Percentiles rank a stretch among this genome's conserved stretches.
Conservation (phyloP, 2,888 invertebrate species). For the Stenotaenia linearis region DNA sequence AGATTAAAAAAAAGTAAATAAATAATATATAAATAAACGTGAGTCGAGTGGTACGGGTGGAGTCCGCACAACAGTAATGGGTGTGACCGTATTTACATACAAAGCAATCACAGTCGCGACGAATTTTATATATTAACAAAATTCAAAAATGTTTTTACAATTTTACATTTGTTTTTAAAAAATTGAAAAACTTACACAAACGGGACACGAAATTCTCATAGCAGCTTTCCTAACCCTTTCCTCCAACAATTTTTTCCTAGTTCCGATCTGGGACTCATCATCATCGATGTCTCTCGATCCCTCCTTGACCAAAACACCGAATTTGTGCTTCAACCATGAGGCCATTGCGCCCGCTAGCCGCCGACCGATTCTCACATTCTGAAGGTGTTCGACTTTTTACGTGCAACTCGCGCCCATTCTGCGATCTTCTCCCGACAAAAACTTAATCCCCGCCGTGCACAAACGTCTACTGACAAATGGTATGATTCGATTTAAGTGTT, state of each 20-base stretch:
- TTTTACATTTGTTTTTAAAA: too few species aligned
- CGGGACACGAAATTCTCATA: slow-evolving; percentile 26
- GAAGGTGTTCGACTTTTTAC: neutral
- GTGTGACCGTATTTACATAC: neutral
- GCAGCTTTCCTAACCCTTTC: slow-evolving; percentile 29
- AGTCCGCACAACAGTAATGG: neutral
- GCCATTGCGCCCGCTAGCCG: neutral
- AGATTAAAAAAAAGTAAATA: slow-evolving; percentile 40
- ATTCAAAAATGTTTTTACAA: too few species aligned
- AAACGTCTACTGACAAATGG: neutral
- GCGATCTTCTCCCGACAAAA: too few species aligned
- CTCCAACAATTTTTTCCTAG: slow-evolving; percentile 6
- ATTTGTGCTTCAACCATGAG: neutral
- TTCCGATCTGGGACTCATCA: neutral
- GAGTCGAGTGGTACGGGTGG: neutral
- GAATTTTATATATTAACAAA: too few species aligned
- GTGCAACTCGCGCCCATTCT: neutral
- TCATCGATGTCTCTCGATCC: neutral
- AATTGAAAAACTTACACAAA: slow-evolving; percentile 30
- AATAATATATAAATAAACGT: neutral
- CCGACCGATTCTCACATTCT: neutral
- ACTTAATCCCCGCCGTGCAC: neutral
- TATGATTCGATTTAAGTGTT: neutral
- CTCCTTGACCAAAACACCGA: slow-evolving; percentile 1
- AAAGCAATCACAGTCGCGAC: neutral